Percentiles rank a stretch among this genome's conserved stretches.
Evolutionary conservation across 2,113 vertebrate species (phyloP).

Genomic region (Ictidomys tridecemlineatus): DNA sequence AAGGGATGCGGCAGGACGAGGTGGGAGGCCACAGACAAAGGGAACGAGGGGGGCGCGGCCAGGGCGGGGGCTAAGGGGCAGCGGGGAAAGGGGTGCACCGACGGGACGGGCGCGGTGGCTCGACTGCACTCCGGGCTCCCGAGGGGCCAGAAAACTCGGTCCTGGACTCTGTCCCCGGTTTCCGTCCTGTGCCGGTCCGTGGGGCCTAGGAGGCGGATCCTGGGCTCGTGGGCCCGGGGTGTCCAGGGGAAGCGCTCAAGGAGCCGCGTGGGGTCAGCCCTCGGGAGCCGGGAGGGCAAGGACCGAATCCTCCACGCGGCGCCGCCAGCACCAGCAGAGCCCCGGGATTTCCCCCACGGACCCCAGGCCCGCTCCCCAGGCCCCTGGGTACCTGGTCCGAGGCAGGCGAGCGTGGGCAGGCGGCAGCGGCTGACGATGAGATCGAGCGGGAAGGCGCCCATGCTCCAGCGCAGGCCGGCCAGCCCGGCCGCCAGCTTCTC

Average conservation of each 20-base stretch:
- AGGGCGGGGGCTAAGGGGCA: not conserved
- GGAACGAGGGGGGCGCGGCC: constrained; percentile 56
- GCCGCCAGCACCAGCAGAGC: not conserved
- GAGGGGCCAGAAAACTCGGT: not conserved
- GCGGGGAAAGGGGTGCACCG: not conserved
- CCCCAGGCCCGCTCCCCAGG: not conserved
- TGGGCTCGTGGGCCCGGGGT: not conserved
- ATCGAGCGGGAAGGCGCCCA: constrained; percentile 94
- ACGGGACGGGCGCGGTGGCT: constrained; percentile 55
- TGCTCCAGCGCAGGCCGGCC: constrained; percentile 94
- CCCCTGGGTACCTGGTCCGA: constrained; percentile 91
- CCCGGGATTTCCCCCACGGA: not conserved
- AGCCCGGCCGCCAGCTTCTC: constrained; percentile 94
- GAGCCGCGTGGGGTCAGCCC: not conserved
- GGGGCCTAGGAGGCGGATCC: not conserved
- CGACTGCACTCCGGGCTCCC: not conserved
- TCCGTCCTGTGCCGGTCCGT: not conserved
- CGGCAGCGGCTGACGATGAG: constrained; percentile 96
- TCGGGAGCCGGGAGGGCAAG: not conserved
- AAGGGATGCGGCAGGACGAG: constrained; percentile 16
- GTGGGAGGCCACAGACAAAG: constrained; percentile 76
- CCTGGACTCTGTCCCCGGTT: not conserved
- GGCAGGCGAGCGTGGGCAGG: constrained; percentile 93
- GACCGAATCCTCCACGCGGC: not conserved
- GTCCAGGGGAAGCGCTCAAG: not conserved